Base-by-base conservation (phyloP, 2,797 vertebrate species). In the Mareca penelope region DNA sequence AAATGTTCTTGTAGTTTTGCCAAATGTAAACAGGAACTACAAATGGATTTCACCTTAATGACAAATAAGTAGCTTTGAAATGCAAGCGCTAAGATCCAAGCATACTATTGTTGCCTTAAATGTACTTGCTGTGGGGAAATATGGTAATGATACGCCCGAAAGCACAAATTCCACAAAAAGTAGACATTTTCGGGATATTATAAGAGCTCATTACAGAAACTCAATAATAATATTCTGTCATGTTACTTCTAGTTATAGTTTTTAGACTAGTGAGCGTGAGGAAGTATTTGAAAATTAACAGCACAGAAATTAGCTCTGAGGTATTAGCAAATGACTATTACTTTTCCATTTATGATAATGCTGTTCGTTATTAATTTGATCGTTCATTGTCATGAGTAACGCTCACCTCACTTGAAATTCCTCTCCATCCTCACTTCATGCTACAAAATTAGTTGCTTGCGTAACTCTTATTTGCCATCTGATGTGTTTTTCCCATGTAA, bases 251-350 rank as follows among this genome's bases (percentile, higher is more conserved):
- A 55, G 55, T 59, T 77, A 50, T 1, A 9, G 13, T 46, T 67
- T 10, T 92, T 80, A 87, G n/a, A 13, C 42, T 44, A 56, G 16
- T 2, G 68, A 65, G 21, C 86, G 5, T 72, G 19, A 81, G 50
- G 53, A 93, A 52, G n/a, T 55, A 29, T 88, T 72, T 79, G n/a
- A 69, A 92, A 93, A 89, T 83, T 55, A 91, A 15, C 37, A 56
- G 59, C 5, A 9, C 21, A 42, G 72, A 85, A 85, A 79, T 81
- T 81, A 69, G 29, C 33, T 86, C 52, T 63, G 69, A 71, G 78
- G 76, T 75, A 71, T 31, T 67, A 84, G 37, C 37, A 88, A 92
- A 81, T 85, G 75, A 21, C n/a, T 75, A 6, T 77, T 83, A 52
- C 24, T 86, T 88, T 84, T 72, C 44, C 12, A 46, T 46, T 81